Conservation (phyloP, 2,797 vertebrate genomes). For the Hemibagrus guttatus region DNA sequence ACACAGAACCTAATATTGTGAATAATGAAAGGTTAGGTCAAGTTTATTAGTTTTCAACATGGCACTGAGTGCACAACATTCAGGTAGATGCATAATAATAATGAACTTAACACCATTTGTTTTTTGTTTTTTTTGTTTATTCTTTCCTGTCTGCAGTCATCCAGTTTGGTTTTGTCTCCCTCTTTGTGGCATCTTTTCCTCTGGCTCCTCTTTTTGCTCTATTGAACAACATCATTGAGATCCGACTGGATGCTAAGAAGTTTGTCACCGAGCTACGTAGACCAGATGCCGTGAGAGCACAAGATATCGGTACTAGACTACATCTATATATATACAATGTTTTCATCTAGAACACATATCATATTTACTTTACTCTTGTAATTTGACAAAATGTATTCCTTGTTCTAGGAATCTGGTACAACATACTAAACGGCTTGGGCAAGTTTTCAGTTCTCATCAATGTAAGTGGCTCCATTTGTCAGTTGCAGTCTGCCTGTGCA, state of each 20-base stretch:
- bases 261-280: slow-evolving; percentile 92
- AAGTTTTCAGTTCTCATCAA: slow-evolving; percentile 98
- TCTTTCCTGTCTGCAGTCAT: slow-evolving; percentile 78
- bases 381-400: slow-evolving; percentile 21
- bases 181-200: slow-evolving; percentile 97
- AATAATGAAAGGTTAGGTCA: background rate
- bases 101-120: background rate
- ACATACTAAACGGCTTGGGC: slow-evolving; percentile 92
- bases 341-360: background rate
- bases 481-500: background rate
- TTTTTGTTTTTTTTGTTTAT: slow-evolving; percentile 34
- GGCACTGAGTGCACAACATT: background rate
- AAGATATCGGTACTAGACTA: slow-evolving; percentile 87
- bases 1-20: background rate
- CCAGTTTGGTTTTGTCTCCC: slow-evolving; percentile 97
- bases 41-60: slow-evolving; percentile 29
- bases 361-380: background rate
- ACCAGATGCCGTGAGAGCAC: slow-evolving; percentile 87
- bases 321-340: background rate
- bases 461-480: slow-evolving; percentile 76
- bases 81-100: slow-evolving; percentile 7
- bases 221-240: slow-evolving; percentile 96
- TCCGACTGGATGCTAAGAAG: slow-evolving; percentile 95
- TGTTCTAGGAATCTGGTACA: slow-evolving; percentile 91
- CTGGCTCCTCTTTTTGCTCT: slow-evolving; percentile 94